Evolutionary conservation across 2,888 invertebrate genomes (phyloP).

Genomic region (Tethea ocularis): DNA sequence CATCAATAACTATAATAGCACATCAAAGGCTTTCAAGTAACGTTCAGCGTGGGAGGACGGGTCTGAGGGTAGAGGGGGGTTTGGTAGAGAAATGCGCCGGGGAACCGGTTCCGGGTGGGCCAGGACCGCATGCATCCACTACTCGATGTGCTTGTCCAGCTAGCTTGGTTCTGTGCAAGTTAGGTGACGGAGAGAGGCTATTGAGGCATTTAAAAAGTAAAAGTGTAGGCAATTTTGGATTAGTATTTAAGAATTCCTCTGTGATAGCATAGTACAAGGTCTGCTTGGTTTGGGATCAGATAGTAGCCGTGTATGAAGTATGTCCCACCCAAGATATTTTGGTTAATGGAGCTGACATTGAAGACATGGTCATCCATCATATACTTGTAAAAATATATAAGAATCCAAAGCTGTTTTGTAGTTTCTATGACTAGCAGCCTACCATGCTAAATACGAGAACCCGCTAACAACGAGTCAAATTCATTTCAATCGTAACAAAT

Average conservation of each 20-base stretch:
- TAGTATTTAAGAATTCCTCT: too few relatives aligned
- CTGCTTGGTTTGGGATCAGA: too few relatives aligned
- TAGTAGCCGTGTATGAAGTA: too few relatives aligned
- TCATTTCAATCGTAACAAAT: neutral
- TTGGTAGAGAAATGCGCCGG: conserved; percentile 31
- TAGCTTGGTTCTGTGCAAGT: conserved; percentile 37
- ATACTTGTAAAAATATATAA: too few relatives aligned
- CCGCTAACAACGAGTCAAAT: neutral
- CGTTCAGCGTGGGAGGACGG: conserved; percentile 46
- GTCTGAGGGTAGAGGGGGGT: conserved; percentile 18
- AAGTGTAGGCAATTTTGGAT: too few relatives aligned
- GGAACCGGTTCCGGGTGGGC: conserved; percentile 51
- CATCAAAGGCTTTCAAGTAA: conserved; percentile 33
- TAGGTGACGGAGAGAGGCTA: conserved; percentile 21
- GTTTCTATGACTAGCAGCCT: too few relatives aligned
- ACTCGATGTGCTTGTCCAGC: conserved; percentile 29
- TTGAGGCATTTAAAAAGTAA: neutral
- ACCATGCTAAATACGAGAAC: too few relatives aligned
- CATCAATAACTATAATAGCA: conserved; percentile 22
- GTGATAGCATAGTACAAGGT: too few relatives aligned
- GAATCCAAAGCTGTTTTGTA: too few relatives aligned
- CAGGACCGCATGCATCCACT: conserved; percentile 25
- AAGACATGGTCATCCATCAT: too few relatives aligned
- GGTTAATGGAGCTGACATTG: too few relatives aligned
- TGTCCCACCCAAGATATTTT: too few relatives aligned